These are phyloP conservation scores for Labeo rohita DNA, from an alignment of 2,113 vertebrate genomes.

Conservation along the genomic window DNA sequence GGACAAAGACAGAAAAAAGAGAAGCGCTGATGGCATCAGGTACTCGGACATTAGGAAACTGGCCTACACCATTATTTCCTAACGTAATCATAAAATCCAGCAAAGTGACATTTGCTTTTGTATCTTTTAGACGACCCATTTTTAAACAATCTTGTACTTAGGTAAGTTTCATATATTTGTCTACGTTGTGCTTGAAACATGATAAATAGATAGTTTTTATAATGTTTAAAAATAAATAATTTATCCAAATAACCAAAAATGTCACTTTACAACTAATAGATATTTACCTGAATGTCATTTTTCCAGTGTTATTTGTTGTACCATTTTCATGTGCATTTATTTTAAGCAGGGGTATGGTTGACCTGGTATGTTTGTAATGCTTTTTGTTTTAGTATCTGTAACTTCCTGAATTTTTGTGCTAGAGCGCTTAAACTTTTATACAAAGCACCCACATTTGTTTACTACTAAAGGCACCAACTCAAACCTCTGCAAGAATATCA, in stretches of 20 bases:
- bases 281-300: neutral
- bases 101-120: neutral
- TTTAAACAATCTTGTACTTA: neutral
- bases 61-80: neutral
- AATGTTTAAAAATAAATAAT: too few relatives aligned
- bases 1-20: neutral
- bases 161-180: slow-evolving; percentile 13
- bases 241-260: too few relatives aligned
- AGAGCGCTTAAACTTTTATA: too few relatives aligned
- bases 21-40: neutral
- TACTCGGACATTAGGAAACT: neutral
- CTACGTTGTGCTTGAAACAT: too few relatives aligned
- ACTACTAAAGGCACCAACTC: too few relatives aligned
- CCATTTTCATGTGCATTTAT: neutral
- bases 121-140: neutral
- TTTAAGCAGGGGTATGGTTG: neutral
- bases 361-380: too few relatives aligned
- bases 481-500: too few relatives aligned
- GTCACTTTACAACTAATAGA: too few relatives aligned
- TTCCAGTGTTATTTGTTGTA: neutral
- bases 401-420: too few relatives aligned
- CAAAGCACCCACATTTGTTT: too few relatives aligned
- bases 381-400: too few relatives aligned
- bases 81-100: neutral
- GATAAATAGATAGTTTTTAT: neutral